Evolutionary conservation across 2,113 vertebrate genomes (phyloP), one percentile per base, ranked within the genome.

Genomic region (Pelecanoides urinatrix): DNA sequence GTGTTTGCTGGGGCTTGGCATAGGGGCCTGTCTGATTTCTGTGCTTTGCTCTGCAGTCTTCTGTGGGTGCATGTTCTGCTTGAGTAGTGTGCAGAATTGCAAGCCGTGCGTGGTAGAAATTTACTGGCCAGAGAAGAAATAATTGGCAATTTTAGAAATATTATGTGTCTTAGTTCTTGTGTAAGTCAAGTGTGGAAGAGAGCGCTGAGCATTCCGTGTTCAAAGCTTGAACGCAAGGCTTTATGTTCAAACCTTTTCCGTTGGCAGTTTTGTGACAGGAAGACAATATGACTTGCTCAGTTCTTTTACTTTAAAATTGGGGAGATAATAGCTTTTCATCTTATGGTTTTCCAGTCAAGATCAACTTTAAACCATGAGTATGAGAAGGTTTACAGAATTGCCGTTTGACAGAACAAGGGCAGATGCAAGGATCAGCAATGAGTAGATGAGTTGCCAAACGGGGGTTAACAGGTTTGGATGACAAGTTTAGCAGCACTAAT

Each of bases 141-240:
- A 82, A 75, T 29, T 59, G 29, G 12, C 10, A 27, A 15, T 32
- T 90, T 79, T 55, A 85, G 88, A 81, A 62, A 70, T 58, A 58
- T 7, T 38, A 30, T 0, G 0, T 55, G 7, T 74, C 27, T 65
- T 56, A 72, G 53, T 76, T 93, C 47, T 65, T 47, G 5, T 17
- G 34, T 29, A 78, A 71, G 42, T 63, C 42, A 82, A 36, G 12
- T 34, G 6, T 34, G 63, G 47, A 76, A 44, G 36, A 56, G 26
- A 45, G 8, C 0, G 1, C 52, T 55, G 50, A 63, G 32, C 25
- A 40, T 29, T 27, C 23, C 10, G 4, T 1, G 0, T 67, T 74
- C 52, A 55, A 72, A 89, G 32, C 32, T 50, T 83, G 65, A 58
- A 25, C 16, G 19, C 18, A 25, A 56, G 42, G 16, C 26, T 83